Percentiles rank a stretch among this genome's conserved stretches.
Conservation (phyloP, 2,888 invertebrate genomes). For the Xestia xanthographa region DNA sequence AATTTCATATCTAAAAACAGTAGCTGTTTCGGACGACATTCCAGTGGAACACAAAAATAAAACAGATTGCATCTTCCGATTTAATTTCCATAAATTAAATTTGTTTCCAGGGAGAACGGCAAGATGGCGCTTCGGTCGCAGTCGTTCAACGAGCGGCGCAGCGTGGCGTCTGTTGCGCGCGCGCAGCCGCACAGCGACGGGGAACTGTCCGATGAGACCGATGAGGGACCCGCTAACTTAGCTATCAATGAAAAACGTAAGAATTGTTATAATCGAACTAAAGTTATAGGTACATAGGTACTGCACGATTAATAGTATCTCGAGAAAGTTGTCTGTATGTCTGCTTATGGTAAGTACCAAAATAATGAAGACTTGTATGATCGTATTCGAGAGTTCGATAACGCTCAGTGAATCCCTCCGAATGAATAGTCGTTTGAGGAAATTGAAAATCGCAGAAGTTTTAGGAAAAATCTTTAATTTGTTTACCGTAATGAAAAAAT, state of each 20-base stretch:
- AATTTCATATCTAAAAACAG: constrained; percentile 51
- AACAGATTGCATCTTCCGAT: constrained; percentile 66
- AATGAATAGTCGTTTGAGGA: neutral
- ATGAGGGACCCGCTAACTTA: constrained; percentile 81
- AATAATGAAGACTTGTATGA: neutral
- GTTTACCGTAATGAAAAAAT: constrained; percentile 19
- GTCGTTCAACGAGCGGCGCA: constrained; percentile 88
- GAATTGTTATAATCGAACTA: constrained; percentile 7
- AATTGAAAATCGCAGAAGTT: constrained; percentile 1
- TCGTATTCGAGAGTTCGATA: neutral
- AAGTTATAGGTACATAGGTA: neutral
- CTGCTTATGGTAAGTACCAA: neutral
- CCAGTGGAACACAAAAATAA: constrained; percentile 60
- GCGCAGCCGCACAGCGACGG: constrained; percentile 89
- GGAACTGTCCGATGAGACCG: constrained; percentile 84
- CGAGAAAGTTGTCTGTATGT: neutral
- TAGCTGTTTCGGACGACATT: constrained; percentile 62
- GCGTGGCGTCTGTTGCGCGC: constrained; percentile 79
- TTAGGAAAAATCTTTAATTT: constrained; percentile 23
- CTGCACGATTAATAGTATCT: neutral
- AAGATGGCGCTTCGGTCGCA: constrained; percentile 89
- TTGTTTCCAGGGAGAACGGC: constrained; percentile 85
- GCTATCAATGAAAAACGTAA: constrained; percentile 83
- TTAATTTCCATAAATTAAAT: constrained; percentile 66
- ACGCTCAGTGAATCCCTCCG: neutral